Percentiles rank a stretch among this genome's conserved stretches.
Evolutionary conservation across 1,140 invertebrate species (phyloP).

Genomic region (Trichogramma pretiosum): DNA sequence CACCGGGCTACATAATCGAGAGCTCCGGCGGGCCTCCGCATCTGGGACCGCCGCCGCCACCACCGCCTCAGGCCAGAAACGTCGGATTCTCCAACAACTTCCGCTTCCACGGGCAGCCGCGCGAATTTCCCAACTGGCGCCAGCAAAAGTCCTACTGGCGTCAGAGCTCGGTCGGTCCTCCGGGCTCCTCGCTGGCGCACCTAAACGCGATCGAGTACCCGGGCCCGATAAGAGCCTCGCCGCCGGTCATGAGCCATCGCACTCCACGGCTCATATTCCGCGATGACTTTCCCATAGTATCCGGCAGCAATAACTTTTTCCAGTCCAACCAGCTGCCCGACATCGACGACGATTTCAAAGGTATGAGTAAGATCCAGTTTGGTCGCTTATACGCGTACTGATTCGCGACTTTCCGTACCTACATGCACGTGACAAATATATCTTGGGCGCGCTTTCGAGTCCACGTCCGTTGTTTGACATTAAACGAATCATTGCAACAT

Average conservation of each 20-base stretch:
- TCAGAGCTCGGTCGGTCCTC: constrained; percentile 18
- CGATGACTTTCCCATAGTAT: constrained; percentile 36
- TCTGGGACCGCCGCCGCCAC: background rate
- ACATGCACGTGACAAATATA: background rate
- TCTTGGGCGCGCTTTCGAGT: background rate
- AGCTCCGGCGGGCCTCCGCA: constrained; percentile 13
- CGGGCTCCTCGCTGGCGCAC: constrained; percentile 13
- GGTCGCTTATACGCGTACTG: too few relatives aligned
- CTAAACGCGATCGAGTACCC: constrained; percentile 32
- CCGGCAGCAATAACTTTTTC: constrained; percentile 33
- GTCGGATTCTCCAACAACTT: constrained; percentile 24
- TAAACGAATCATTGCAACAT: too few relatives aligned
- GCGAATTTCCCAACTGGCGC: constrained; percentile 28
- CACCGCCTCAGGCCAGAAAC: constrained; percentile 21
- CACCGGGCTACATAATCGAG: constrained; percentile 27
- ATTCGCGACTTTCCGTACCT: too few relatives aligned
- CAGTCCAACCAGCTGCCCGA: constrained; percentile 41
- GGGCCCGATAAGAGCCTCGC: constrained; percentile 25
- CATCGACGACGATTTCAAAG: constrained; percentile 40
- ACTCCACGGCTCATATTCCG: constrained; percentile 47
- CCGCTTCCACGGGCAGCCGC: constrained; percentile 10
- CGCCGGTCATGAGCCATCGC: constrained; percentile 45
- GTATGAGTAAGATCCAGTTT: constrained; percentile 21
- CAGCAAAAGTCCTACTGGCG: constrained; percentile 40
- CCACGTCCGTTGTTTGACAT: too few relatives aligned